phyloP scores from a whole-genome alignment of 1,140 invertebrate species.

The Catajapyx aquilonaris region DNA sequence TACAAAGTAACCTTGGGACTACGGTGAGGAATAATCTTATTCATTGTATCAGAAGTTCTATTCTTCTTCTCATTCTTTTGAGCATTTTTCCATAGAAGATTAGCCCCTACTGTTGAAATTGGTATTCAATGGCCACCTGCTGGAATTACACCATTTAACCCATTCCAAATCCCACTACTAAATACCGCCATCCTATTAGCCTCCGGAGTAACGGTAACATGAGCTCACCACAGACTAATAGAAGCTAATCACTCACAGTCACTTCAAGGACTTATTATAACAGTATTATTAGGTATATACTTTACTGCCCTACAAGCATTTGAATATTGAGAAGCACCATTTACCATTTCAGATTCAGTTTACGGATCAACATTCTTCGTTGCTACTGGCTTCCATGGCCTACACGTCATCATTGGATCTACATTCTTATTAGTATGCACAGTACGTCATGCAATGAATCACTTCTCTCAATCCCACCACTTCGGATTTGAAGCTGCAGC shows the following conservation, averaged over 20 bases:
- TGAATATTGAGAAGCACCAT: conserved; percentile 24
- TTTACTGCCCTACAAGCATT: conserved; percentile 23
- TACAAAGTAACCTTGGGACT: conserved; percentile 22
- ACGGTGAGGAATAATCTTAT: conserved; percentile 34
- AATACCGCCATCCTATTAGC: conserved; percentile 35
- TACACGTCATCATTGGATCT: conserved; percentile 46
- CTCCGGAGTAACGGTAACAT: conserved; percentile 31
- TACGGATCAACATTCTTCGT: conserved; percentile 46
- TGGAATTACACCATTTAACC: conserved; percentile 34
- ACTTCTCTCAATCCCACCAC: conserved; percentile 36
- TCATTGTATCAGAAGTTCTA: conserved; percentile 38
- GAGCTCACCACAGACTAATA: conserved; percentile 30
- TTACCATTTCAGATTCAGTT: conserved; percentile 32
- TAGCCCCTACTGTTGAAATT: conserved; percentile 35
- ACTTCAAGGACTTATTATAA: conserved; percentile 23
- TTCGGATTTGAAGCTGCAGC: conserved; percentile 43
- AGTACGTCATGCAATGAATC: conserved; percentile 24
- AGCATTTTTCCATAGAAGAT: conserved; percentile 36
- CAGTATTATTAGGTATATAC: conserved; percentile 29
- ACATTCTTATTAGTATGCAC: conserved; percentile 33
- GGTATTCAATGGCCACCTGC: conserved; percentile 30
- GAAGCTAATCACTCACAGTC: conserved; percentile 24
- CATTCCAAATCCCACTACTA: conserved; percentile 32
- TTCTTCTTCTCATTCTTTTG: conserved; percentile 40
- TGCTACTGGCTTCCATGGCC: conserved; percentile 45